Conservation (phyloP, 35 echinoderm and acorn worm species). For the Apostichopus japonicus region DNA sequence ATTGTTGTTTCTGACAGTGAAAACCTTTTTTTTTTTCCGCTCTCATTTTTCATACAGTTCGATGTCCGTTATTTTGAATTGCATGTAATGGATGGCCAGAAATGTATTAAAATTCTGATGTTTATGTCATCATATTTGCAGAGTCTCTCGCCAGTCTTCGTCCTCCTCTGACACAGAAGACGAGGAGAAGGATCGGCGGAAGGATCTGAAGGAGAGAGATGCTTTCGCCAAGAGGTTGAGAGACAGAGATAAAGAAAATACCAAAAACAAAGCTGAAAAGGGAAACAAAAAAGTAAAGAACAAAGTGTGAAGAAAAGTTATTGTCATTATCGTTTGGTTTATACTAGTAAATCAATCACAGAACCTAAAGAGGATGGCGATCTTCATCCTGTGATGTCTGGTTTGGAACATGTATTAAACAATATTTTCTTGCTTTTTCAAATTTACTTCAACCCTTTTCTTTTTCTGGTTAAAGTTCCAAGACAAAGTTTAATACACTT, state of each 20-base stretch:
- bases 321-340: no score
- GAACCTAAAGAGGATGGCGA: no score
- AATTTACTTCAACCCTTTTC: no score
- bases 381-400: no score
- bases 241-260: conserved; percentile 91
- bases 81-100: not conserved
- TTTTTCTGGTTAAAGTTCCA: no score
- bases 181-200: conserved; percentile 81
- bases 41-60: no score
- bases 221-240: conserved; percentile 87
- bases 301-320: no score
- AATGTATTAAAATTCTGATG: not conserved
- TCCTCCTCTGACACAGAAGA: conserved; percentile 75
- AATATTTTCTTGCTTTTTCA: no score
- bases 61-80: no score
- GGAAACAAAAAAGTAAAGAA: conserved; percentile 80
- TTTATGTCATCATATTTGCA: not conserved
- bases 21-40: not conserved
- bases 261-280: conserved; percentile 82
- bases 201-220: conserved; percentile 94
- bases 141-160: conserved; percentile 26
- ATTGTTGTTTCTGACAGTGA: not conserved
- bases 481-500: no score
- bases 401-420: no score
- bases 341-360: no score